phyloP scores from a whole-genome alignment of 37 sponge, comb jelly and placozoan species.

The Dysidea cf. avara region DNA sequence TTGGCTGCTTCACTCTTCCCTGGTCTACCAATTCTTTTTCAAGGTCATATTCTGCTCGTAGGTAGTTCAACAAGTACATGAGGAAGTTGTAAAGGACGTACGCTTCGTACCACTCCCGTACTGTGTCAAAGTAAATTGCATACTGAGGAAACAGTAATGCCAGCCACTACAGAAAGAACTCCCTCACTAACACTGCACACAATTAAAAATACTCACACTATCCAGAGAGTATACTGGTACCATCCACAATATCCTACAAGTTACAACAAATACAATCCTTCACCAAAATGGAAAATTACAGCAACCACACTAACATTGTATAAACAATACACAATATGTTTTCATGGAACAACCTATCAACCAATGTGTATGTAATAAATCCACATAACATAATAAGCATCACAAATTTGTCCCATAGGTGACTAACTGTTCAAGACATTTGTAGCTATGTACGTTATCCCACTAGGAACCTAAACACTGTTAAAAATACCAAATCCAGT shows the following conservation, averaged over 20 bases:
- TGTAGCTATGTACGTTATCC: too few relatives aligned
- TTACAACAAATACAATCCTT: not conserved
- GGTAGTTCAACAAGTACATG: conserved; percentile 81
- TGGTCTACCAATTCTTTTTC: conserved; percentile 14
- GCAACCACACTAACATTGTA: too few relatives aligned
- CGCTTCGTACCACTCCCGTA: conserved; percentile 87
- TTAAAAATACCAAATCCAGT: too few relatives aligned
- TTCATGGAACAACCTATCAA: too few relatives aligned
- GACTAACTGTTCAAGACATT: too few relatives aligned
- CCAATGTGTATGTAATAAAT: too few relatives aligned
- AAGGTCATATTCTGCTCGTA: conserved; percentile 56
- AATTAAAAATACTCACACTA: conserved; percentile 57
- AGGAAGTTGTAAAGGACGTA: conserved; percentile 93
- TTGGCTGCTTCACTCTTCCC: conserved; percentile 35
- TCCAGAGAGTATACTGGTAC: conserved; percentile 86
- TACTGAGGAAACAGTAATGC: conserved; percentile 47
- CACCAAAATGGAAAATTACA: too few relatives aligned
- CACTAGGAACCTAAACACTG: too few relatives aligned
- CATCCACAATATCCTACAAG: conserved; percentile 82
- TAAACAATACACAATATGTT: too few relatives aligned
- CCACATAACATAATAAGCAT: too few relatives aligned
- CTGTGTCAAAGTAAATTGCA: conserved; percentile 67
- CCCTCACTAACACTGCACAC: too few relatives aligned
- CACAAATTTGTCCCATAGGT: too few relatives aligned
- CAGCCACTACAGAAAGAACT: conserved; percentile 51